These are phyloP conservation scores for Penaeus monodon DNA, from an alignment of 2,888 invertebrate species.

Conservation along the genomic window DNA sequence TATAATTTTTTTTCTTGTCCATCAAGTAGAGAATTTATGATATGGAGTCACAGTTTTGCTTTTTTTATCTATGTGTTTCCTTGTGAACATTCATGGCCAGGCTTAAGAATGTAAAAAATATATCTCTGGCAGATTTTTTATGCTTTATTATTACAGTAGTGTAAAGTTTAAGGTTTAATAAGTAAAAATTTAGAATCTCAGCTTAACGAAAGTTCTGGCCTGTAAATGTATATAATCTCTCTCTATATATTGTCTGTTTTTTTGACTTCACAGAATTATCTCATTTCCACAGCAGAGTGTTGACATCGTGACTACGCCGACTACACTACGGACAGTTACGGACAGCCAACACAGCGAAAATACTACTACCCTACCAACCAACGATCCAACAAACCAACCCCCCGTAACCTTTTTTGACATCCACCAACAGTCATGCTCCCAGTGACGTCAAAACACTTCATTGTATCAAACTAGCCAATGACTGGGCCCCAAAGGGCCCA, in stretches of 20 bases:
- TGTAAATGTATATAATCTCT: no score
- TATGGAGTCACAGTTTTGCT: no score
- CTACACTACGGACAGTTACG: constrained; percentile 61
- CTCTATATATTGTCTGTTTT: not conserved
- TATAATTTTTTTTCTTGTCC: no score
- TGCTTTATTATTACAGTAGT: no score
- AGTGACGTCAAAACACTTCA: constrained; percentile 46
- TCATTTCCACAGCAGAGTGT: constrained; percentile 59
- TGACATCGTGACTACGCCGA: constrained; percentile 59
- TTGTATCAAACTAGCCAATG: constrained; percentile 32
- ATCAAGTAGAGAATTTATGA: no score
- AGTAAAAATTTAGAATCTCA: no score
- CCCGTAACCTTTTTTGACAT: constrained; percentile 52
- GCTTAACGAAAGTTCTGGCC: no score
- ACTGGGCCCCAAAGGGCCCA: constrained; percentile 19
- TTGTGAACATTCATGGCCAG: no score
- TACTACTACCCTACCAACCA: constrained; percentile 60
- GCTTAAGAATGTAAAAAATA: no score
- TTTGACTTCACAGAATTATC: constrained; percentile 43
- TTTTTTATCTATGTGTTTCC: no score
- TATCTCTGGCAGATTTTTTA: no score
- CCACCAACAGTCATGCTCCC: constrained; percentile 52
- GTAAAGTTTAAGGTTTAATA: no score
- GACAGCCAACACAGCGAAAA: constrained; percentile 61
- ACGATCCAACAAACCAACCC: constrained; percentile 50